A percentile compares a stretch with the other conserved stretches of the same genome.
Conservation (phyloP, 2,113 vertebrate genomes). For the Heloderma charlesbogerti region DNA sequence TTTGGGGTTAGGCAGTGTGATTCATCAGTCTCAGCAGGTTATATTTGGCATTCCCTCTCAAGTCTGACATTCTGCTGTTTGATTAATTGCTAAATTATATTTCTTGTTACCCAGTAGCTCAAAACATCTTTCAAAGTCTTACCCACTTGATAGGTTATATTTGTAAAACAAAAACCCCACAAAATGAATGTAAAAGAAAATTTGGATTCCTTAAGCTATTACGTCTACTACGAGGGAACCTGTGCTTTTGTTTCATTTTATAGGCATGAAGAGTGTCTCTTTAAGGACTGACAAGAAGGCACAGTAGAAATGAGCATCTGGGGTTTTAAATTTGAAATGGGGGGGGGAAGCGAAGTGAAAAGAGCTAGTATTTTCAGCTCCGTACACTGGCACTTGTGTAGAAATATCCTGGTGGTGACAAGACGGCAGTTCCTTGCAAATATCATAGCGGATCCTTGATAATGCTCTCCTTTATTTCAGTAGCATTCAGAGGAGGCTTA, state of each 20-base stretch:
- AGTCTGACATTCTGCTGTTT: not conserved
- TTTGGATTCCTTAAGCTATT: not conserved
- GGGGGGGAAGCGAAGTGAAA: conserved; percentile 66
- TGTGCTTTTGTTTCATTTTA: not conserved
- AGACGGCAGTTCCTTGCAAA: conserved; percentile 68
- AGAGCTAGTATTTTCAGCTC: conserved; percentile 68
- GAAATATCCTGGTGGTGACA: conserved; percentile 77
- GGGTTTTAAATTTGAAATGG: conserved; percentile 1
- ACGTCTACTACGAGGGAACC: not conserved
- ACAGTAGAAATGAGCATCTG: conserved; percentile 55
- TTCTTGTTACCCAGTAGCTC: not conserved
- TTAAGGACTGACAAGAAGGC: conserved; percentile 53
- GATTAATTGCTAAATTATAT: not conserved
- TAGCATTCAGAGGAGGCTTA: conserved; percentile 58
- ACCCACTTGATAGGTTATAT: not conserved
- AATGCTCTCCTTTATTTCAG: conserved; percentile 74
- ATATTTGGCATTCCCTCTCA: not conserved
- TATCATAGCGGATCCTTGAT: conserved; percentile 67
- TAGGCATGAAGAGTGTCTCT: not conserved
- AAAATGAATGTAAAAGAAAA: not conserved
- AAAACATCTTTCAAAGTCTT: not conserved
- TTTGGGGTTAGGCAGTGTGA: not conserved
- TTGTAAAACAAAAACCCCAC: not conserved
- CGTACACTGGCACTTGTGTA: conserved; percentile 70
- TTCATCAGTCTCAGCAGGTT: not conserved